These are phyloP conservation scores for Ceratina japonica DNA, from an alignment of 1,140 invertebrate genomes.

Conservation along the genomic window DNA sequence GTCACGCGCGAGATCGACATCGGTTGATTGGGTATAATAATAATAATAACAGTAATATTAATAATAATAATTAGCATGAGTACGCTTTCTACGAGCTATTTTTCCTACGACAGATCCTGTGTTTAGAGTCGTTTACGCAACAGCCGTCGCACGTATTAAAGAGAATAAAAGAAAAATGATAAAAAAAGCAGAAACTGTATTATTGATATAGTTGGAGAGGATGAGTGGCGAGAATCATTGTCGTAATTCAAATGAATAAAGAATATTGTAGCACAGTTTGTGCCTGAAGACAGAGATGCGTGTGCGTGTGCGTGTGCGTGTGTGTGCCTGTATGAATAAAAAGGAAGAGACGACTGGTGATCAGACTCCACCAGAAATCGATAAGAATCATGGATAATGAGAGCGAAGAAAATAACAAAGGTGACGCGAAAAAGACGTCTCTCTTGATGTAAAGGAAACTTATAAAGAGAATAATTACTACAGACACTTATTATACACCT, in stretches of 20 bases:
- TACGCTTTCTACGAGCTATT: conserved; percentile 46
- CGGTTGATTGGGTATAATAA: conserved; percentile 21
- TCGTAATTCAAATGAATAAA: conserved; percentile 1
- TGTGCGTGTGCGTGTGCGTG: no score
- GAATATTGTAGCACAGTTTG: conserved; percentile 46
- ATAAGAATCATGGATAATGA: conserved; percentile 3
- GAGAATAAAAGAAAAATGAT: neutral
- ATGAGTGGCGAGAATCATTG: conserved; percentile 37
- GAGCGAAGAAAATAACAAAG: neutral
- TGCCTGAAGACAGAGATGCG: conserved; percentile 57
- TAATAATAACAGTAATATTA: no score
- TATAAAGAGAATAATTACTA: conserved; percentile 72
- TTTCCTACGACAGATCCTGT: conserved; percentile 41
- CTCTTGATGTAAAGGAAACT: conserved; percentile 69
- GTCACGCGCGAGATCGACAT: neutral
- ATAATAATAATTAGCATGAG: conserved; percentile 9
- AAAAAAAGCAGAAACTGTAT: neutral
- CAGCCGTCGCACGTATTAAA: conserved; percentile 30
- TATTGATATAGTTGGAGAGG: neutral
- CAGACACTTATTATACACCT: conserved; percentile 77
- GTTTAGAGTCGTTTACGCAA: conserved; percentile 37
- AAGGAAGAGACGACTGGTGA: no score
- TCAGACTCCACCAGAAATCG: no score
- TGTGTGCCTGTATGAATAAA: neutral
- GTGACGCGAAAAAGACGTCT: conserved; percentile 57